Conservation (phyloP, 2,113 vertebrate species). For the Petroica traversi region DNA sequence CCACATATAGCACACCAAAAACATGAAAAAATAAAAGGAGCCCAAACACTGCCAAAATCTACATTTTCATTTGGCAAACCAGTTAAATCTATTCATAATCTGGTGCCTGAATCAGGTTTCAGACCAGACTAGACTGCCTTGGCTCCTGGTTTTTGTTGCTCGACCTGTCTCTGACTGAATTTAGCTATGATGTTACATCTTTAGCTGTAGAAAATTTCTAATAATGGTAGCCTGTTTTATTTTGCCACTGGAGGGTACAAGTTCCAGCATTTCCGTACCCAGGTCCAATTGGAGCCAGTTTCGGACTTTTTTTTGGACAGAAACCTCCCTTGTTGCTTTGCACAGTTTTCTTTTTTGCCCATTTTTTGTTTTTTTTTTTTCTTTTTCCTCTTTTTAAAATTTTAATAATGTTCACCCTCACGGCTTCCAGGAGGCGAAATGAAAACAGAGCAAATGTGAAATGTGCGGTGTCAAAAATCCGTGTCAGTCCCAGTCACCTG, state of each 20-base stretch:
- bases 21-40: slow-evolving; percentile 69
- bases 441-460: slow-evolving; percentile 17
- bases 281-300: slow-evolving; percentile 54
- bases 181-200: slow-evolving; percentile 83
- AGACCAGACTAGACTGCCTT: slow-evolving; percentile 80
- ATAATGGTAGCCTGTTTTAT: slow-evolving; percentile 78
- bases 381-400: neutral
- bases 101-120: slow-evolving; percentile 84
- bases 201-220: slow-evolving; percentile 73
- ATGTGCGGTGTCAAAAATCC: neutral
- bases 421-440: slow-evolving; percentile 34
- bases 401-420: slow-evolving; percentile 22
- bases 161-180: slow-evolving; percentile 79
- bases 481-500: neutral
- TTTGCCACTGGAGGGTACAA: slow-evolving; percentile 69
- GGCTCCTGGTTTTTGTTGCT: slow-evolving; percentile 84
- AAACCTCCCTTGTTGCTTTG: slow-evolving; percentile 55
- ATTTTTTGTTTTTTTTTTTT: neutral
- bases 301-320: slow-evolving; percentile 53
- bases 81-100: slow-evolving; percentile 85
- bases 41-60: slow-evolving; percentile 84
- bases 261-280: slow-evolving; percentile 65
- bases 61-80: slow-evolving; percentile 90
- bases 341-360: slow-evolving; percentile 21
- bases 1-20: slow-evolving; percentile 72